A percentile compares a stretch with the other conserved stretches of the same genome.
phyloP scores from a whole-genome alignment of 2,113 vertebrate species.

The Columba janthina region DNA sequence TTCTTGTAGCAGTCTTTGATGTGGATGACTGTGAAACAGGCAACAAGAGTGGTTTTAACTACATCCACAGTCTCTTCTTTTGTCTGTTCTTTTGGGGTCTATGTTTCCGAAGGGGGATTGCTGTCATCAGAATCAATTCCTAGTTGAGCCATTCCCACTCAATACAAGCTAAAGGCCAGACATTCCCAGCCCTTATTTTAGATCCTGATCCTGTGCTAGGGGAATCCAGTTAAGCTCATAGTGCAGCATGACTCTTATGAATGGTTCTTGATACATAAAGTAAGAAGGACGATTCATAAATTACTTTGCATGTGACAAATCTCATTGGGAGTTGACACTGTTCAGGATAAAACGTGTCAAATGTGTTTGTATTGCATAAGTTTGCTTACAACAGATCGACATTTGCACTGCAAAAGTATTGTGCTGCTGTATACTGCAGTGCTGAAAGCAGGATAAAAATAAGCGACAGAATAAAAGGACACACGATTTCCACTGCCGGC shows the following conservation, averaged over 20 bases:
- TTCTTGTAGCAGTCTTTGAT: neutral
- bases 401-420: neutral
- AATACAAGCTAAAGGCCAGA: neutral
- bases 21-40: neutral
- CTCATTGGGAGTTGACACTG: conserved; percentile 55
- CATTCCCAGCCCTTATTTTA: conserved; percentile 12
- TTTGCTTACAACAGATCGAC: neutral
- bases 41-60: neutral
- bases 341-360: conserved; percentile 30
- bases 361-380: conserved; percentile 21
- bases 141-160: neutral
- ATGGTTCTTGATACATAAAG: conserved; percentile 42
- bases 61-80: neutral
- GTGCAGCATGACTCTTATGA: conserved; percentile 29
- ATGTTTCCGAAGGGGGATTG: neutral
- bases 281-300: conserved; percentile 54
- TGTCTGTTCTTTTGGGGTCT: neutral
- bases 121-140: neutral
- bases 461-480: conserved; percentile 36
- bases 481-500: conserved; percentile 49
- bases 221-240: conserved; percentile 22
- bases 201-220: neutral
- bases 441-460: conserved; percentile 52
- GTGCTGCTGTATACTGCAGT: conserved; percentile 18
- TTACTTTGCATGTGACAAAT: conserved; percentile 54